These are phyloP conservation scores for Agapornis canus DNA, from an alignment of 2,797 vertebrate genomes.

Conservation along the genomic window DNA sequence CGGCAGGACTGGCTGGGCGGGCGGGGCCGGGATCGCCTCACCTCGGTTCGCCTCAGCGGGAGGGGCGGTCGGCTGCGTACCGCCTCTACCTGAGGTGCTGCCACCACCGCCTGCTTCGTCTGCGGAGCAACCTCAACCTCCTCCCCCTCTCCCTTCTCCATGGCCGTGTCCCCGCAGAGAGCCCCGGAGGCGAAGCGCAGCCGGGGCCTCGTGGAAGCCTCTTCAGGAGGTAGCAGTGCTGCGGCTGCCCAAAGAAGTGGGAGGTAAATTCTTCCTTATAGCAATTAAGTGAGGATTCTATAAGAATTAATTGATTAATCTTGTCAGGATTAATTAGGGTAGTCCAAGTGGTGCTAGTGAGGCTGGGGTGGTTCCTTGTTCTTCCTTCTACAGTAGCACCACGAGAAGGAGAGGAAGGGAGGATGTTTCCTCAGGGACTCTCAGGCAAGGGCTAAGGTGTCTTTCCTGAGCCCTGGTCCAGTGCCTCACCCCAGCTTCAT, in stretches of 20 bases:
- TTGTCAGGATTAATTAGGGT: neutral
- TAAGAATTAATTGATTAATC: neutral
- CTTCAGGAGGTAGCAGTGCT: neutral
- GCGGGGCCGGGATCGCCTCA: neutral
- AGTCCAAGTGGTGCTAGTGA: accelerated
- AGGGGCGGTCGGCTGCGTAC: neutral
- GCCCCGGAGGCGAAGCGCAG: accelerated
- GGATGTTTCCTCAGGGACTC: too few species aligned
- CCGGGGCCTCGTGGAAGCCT: accelerated
- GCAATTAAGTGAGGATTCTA: neutral
- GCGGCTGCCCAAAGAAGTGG: accelerated
- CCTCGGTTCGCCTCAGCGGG: neutral
- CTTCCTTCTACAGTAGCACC: neutral
- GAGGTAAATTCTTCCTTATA: neutral
- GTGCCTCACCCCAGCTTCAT: neutral
- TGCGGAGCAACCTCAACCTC: too few species aligned
- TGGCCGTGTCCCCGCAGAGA: accelerated
- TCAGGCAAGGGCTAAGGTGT: neutral
- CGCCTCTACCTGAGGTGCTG: neutral
- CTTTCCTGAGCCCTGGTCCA: neutral
- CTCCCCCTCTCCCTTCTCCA: neutral
- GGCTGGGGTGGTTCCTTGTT: accelerated
- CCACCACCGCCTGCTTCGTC: neutral
- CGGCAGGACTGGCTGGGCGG: constrained; percentile 26
- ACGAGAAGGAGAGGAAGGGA: accelerated